phyloP scores from a whole-genome alignment of 1,140 invertebrate species.

The Tetramorium parvispinum region DNA sequence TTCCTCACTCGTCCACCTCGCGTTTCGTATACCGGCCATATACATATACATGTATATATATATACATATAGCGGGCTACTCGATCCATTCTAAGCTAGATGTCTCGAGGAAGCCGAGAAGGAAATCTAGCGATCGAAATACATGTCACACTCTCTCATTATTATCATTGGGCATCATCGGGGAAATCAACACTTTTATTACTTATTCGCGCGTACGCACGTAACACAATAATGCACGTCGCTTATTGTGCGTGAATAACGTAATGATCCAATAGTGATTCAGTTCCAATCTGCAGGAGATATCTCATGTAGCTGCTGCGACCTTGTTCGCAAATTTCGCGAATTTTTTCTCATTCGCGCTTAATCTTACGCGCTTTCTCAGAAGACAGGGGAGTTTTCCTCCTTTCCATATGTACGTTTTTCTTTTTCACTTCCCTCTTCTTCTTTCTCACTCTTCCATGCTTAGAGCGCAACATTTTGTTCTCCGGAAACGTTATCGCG shows the following conservation, averaged over 20 bases:
- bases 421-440: constrained; percentile 8
- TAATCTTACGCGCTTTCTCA: neutral
- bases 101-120: neutral
- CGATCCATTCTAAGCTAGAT: neutral
- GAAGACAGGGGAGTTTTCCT: neutral
- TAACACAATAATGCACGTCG: neutral
- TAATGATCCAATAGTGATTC: constrained; percentile 7
- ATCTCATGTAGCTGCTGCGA: neutral
- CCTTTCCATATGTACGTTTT: neutral
- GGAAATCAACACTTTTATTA: constrained; percentile 1
- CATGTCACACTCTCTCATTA: neutral
- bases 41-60: neutral
- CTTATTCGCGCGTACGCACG: constrained; percentile 1
- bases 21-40: neutral
- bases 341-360: too few relatives aligned
- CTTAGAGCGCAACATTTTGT: constrained; percentile 9
- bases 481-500: constrained; percentile 57
- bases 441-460: constrained; percentile 29
- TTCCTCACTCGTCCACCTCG: neutral
- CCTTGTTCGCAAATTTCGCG: neutral
- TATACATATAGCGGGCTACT: neutral
- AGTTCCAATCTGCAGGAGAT: constrained; percentile 4
- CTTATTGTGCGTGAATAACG: constrained; percentile 39
- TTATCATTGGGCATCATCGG: neutral
- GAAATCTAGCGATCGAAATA: neutral